Evolutionary conservation across 2,888 invertebrate species (phyloP), one percentile per base, ranked within the genome.

Genomic region (Lampropteryx suffumata): DNA sequence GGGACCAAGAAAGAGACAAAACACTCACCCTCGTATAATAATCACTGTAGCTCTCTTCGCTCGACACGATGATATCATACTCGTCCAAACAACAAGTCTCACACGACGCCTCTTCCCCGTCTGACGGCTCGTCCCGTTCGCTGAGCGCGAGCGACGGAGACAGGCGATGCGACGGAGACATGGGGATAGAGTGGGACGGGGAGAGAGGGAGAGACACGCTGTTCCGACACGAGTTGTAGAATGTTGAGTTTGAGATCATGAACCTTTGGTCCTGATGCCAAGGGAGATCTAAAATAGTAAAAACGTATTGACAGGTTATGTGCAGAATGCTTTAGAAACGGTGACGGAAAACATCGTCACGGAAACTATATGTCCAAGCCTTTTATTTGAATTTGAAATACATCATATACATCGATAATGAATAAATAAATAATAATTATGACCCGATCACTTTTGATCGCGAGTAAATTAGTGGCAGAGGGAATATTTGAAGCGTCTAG

Each of bases 31-130:
- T 42, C 13, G 29, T 43, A 29, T 35, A 58, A 28, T 46, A 56
- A 0, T 77, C 76, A 1, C 73, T 75, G 1, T 71, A 59, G 27
- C 78, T 81, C 43, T 81, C 81, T 3, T 83, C 81, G 4, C 68
- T 71, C 0, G 76, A 70, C 2, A 76, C 54, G 1, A 90, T 84
- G n/a, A 89, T 82, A 26, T 89, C 90, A 29, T 86, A 90, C 4
- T 90, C 90, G 0, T 88, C 87, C 3, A 90, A 82, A 32, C 79
- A 86, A 9, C 79, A 86, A 9, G 71, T 75, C 46, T 86, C 86
- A 32, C 69, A 80, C 0, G 87, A 79, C 1, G 89, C 90, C 43
- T 89, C 85, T 54, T 88, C 90, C 0, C 77, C 81, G 44, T 84
- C 87, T 0, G 57, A 53, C 1, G 47, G 17, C 17, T 44, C 52